A percentile compares a stretch with the other conserved stretches of the same genome.
Conservation (phyloP, 53 echinoderm and acorn worm genomes). For the Astropecten irregularis region DNA sequence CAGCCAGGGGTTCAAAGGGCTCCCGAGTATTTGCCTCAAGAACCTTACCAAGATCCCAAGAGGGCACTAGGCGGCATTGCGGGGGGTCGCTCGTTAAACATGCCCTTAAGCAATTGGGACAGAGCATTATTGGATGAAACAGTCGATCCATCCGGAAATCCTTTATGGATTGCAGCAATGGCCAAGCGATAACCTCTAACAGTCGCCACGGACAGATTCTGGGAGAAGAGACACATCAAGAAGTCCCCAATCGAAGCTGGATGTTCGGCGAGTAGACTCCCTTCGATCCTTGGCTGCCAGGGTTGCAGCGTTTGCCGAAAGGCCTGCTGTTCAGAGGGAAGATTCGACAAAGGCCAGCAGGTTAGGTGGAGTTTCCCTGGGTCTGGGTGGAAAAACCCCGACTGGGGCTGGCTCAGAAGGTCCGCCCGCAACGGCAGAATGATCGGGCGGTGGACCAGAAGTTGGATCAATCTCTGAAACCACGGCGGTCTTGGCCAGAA, state of each 20-base stretch:
- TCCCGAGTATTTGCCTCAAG: no score
- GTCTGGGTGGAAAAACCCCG: slow-evolving; percentile 3
- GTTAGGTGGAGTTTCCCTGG: slow-evolving; percentile 19
- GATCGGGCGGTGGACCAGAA: background rate
- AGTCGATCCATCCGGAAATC: slow-evolving; percentile 15
- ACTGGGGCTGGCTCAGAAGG: background rate
- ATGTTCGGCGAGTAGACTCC: slow-evolving; percentile 1
- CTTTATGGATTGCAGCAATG: no score
- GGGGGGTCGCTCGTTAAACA: background rate
- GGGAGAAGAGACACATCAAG: background rate
- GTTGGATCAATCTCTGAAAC: background rate
- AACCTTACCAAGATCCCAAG: slow-evolving; percentile 17
- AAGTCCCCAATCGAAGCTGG: background rate
- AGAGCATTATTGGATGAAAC: background rate
- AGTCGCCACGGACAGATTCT: background rate
- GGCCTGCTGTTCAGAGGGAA: background rate
- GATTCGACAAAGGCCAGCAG: slow-evolving; percentile 1
- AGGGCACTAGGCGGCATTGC: background rate
- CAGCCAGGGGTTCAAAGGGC: background rate
- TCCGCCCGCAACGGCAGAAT: background rate
- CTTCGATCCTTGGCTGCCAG: slow-evolving; percentile 2
- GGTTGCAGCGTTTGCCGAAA: slow-evolving; percentile 16
- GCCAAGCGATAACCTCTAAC: background rate
- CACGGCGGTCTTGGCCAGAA: background rate
- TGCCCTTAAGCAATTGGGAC: background rate